Percentiles rank a stretch among this genome's conserved stretches.
These are phyloP conservation scores for Chaetophractus vellerosus DNA, from an alignment of 2,797 vertebrate genomes.

Conservation along the genomic window DNA sequence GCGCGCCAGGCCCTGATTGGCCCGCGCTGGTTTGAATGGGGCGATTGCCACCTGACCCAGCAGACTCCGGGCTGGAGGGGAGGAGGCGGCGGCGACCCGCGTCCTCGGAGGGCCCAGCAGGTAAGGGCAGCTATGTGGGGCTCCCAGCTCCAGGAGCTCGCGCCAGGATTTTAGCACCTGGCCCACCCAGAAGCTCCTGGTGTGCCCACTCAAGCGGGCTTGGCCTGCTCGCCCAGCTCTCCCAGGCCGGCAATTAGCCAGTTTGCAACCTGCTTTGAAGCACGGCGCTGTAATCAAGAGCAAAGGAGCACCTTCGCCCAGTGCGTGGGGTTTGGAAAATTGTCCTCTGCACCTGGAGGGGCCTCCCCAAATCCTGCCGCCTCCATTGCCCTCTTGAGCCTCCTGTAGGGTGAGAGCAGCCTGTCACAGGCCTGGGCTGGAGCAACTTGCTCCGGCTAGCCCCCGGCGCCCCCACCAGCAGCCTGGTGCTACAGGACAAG, in stretches of 20 bases:
- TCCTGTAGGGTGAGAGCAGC: background rate
- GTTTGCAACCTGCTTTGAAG: constrained; percentile 76
- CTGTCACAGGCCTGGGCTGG: constrained; percentile 3
- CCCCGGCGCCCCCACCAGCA: background rate
- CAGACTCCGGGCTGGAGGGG: background rate
- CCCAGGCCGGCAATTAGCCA: constrained; percentile 69
- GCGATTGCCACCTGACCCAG: constrained; percentile 78
- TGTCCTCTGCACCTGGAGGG: background rate
- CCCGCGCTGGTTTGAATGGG: constrained; percentile 75
- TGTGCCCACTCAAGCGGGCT: constrained; percentile 36
- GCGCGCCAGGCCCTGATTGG: constrained; percentile 86
- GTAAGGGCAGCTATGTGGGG: background rate
- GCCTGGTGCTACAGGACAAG: background rate
- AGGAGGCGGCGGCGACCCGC: background rate
- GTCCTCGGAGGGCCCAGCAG: background rate
- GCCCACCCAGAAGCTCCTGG: background rate
- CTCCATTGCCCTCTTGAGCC: constrained; percentile 11
- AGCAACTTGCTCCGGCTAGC: constrained; percentile 17
- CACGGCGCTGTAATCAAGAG: constrained; percentile 75
- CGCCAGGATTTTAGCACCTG: background rate
- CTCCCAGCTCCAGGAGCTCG: background rate
- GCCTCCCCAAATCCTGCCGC: background rate
- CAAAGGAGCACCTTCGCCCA: background rate
- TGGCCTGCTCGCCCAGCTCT: constrained; percentile 69
- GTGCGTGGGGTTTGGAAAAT: background rate